phyloP scores from a whole-genome alignment of 2,797 vertebrate genomes.

The Remorina albescens region DNA sequence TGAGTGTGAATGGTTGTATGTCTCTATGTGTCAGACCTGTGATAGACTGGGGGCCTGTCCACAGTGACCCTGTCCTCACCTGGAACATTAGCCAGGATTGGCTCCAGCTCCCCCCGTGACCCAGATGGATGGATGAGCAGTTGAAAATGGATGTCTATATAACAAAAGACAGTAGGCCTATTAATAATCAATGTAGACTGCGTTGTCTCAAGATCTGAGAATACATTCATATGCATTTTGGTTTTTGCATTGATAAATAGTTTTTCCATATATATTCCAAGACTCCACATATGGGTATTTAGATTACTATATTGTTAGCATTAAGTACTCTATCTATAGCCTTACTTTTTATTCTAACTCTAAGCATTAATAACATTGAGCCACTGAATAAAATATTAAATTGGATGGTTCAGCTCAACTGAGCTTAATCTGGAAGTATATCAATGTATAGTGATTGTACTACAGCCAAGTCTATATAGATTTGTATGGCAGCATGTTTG shows the following conservation, averaged over 20 bases:
- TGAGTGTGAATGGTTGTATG: too few relatives aligned
- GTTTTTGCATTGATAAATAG: background rate
- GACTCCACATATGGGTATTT: background rate
- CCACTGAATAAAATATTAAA: slow-evolving; percentile 52
- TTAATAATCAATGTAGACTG: too few relatives aligned
- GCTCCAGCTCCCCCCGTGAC: too few relatives aligned
- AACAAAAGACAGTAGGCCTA: background rate
- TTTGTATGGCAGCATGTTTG: slow-evolving; percentile 46
- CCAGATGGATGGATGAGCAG: too few relatives aligned
- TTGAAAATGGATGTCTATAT: too few relatives aligned
- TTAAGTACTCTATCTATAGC: background rate
- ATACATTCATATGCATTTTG: slow-evolving; percentile 5
- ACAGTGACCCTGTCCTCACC: too few relatives aligned
- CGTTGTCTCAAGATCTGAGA: background rate
- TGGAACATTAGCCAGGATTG: too few relatives aligned
- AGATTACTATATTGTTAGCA: slow-evolving; percentile 11
- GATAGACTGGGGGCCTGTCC: too few relatives aligned
- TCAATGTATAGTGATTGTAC: slow-evolving; percentile 51
- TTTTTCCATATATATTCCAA: background rate
- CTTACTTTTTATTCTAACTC: slow-evolving; percentile 37
- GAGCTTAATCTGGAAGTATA: slow-evolving; percentile 60
- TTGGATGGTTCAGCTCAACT: slow-evolving; percentile 50
- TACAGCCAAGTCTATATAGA: slow-evolving; percentile 28
- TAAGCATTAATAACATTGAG: slow-evolving; percentile 29
- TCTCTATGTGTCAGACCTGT: too few relatives aligned